These are phyloP conservation scores for Melikaiella ostensackeni DNA, from an alignment of 2,888 invertebrate genomes.

Conservation along the genomic window DNA sequence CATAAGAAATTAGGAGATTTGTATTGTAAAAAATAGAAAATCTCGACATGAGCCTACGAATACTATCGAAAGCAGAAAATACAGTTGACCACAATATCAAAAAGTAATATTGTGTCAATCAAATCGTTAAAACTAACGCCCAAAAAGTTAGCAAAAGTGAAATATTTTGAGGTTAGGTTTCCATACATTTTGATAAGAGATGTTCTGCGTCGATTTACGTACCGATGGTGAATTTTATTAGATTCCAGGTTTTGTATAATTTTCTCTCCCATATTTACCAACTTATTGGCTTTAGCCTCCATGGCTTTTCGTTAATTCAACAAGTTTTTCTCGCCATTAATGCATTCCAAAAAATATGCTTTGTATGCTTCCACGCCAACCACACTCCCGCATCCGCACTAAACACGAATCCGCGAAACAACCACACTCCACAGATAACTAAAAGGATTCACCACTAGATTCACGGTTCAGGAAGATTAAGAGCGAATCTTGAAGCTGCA, in stretches of 20 bases:
- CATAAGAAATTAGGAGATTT: not conserved
- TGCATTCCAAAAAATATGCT: not conserved
- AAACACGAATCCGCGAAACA: not conserved
- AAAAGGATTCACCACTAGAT: too few species aligned
- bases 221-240: conserved; percentile 68
- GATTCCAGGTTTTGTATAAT: conserved; percentile 63
- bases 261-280: conserved; percentile 57
- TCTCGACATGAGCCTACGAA: not conserved
- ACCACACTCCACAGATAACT: too few species aligned
- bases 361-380: not conserved
- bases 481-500: not conserved
- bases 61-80: not conserved
- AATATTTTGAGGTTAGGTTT: conserved; percentile 59
- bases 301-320: conserved; percentile 29
- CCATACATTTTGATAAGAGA: conserved; percentile 14
- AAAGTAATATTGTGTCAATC: not conserved
- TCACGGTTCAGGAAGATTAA: not conserved
- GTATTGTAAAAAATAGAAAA: not conserved
- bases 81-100: not conserved
- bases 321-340: conserved; percentile 14
- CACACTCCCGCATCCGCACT: conserved; percentile 14
- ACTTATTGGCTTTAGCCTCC: conserved; percentile 47
- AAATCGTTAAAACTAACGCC: not conserved
- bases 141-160: conserved; percentile 11
- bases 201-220: conserved; percentile 49